Base-by-base conservation (phyloP, 2,797 vertebrate species). In the Clarias laeviceps region DNA sequence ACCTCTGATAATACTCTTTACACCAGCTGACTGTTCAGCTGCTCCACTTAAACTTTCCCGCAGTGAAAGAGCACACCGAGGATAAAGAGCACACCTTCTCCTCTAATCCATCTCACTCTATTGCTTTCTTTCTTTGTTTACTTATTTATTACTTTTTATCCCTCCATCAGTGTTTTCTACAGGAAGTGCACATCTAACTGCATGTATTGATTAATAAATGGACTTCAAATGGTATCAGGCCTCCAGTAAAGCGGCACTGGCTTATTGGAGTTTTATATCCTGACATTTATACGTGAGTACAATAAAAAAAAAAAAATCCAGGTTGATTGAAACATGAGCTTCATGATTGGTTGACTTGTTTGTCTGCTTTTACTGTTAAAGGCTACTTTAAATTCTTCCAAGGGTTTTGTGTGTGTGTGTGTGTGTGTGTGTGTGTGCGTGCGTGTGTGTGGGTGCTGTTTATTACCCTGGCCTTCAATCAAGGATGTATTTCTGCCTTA, bases 161-260 rank as follows among this genome's bases (percentile, higher is more conserved):
- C 74, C 56, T 24, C 74, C 29, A 78, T 37, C 76, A 27, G 59
- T 64, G 27, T 45, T 27, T 80, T 24, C 61, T 45, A 18, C 59
- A 80, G 78, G 78, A 64, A 29, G 77, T 80, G 59, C 24, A 64
- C 18, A 6, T 64, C 59, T 27, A 64, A 80, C 64, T 45, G 59
- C 59, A n/a, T 64, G 18, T 80, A 80, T 79, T 79, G 77, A 79
- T 79, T 79, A 37, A 62, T 62, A 62, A 79, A 79, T 64, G 59
- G 59, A 64, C 37, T 64, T 78, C 11, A 24, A 61, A 61, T 77
- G 74, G 29, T 62, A 80, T 62, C 77, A 18, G 59, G 24, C 9
- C 29, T 61, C 14, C 34, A 34, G 73, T 61, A 62, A 40, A 45
- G 77, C 59, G 29, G 27, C 20, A 61, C 29, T 17, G 12, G 20